Percentiles rank a stretch among this genome's conserved stretches.
Conservation (phyloP, 2,888 invertebrate species). For the Cordilura impudica region DNA sequence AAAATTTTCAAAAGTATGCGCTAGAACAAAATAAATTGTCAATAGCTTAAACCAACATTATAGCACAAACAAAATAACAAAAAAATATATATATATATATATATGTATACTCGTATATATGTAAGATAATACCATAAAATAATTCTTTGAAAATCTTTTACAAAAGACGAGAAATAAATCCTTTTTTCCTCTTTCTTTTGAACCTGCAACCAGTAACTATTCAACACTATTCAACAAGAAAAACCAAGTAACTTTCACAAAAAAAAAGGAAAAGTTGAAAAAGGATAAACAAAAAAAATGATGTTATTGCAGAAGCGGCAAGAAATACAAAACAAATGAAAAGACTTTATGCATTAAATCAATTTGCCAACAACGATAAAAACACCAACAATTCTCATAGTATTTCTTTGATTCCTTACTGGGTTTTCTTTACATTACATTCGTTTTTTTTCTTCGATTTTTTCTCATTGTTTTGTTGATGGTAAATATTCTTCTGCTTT, state of each 20-base stretch:
- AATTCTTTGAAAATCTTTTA: slow-evolving; percentile 16
- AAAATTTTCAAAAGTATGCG: too few relatives aligned
- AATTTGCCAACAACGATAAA: slow-evolving; percentile 57
- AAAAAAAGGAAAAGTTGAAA: neutral
- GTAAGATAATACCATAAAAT: slow-evolving; percentile 12
- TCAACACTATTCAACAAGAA: neutral
- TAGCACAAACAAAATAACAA: slow-evolving; percentile 5
- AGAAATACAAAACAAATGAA: neutral
- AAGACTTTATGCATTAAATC: slow-evolving; percentile 60
- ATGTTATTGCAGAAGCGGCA: neutral
- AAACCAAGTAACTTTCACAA: neutral
- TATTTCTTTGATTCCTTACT: slow-evolving; percentile 48
- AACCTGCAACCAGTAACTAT: slow-evolving; percentile 3
- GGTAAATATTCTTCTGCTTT: slow-evolving; percentile 29
- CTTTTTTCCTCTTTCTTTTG: neutral
- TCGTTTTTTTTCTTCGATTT: neutral
- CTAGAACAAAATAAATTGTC: slow-evolving; percentile 23
- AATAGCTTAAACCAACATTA: slow-evolving; percentile 22
- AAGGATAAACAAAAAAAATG: too few relatives aligned
- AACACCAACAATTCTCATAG: slow-evolving; percentile 29
- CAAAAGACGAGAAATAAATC: slow-evolving; percentile 1
- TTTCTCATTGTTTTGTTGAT: slow-evolving; percentile 29
- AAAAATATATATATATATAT: slow-evolving; percentile 7
- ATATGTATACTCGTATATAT: too few relatives aligned
- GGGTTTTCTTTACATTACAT: slow-evolving; percentile 27